phyloP scores from a whole-genome alignment of 2,888 invertebrate genomes.

The Sinotaia quadrata region DNA sequence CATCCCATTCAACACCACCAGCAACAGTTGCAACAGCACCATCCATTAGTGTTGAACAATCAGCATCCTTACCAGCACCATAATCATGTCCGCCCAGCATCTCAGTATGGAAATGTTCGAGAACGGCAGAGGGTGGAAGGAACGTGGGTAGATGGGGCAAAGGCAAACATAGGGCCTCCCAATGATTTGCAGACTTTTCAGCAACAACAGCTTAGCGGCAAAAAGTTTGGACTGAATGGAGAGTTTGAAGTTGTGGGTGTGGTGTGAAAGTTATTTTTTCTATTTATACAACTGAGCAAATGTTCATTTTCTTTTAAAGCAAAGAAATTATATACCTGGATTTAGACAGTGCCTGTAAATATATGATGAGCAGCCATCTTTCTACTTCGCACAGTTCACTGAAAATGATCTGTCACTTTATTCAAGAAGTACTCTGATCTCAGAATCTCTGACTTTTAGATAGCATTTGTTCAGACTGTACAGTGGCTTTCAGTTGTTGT shows the following conservation, averaged over 20 bases:
- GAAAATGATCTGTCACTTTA: too few species aligned
- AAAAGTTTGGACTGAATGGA: conserved; percentile 55
- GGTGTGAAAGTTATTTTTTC: too few species aligned
- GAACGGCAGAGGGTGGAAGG: conserved; percentile 31
- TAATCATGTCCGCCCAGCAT: conserved; percentile 3
- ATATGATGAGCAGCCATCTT: too few species aligned
- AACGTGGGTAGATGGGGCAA: conserved; percentile 13
- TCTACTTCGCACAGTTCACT: too few species aligned
- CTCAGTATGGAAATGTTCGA: background rate
- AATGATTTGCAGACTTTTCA: conserved; percentile 40
- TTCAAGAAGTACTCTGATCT: too few species aligned
- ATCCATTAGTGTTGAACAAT: conserved; percentile 41
- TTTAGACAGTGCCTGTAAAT: too few species aligned
- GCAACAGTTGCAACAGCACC: conserved; percentile 13
- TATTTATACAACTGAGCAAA: too few species aligned
- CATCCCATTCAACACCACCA: conserved; percentile 10
- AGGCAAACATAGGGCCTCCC: background rate
- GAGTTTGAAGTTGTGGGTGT: conserved; percentile 64
- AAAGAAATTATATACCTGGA: too few species aligned
- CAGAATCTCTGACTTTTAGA: too few species aligned
- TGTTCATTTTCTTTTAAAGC: too few species aligned
- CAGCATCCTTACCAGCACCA: conserved; percentile 35
- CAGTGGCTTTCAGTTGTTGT: too few species aligned
- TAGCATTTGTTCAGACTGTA: too few species aligned
- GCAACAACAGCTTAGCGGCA: conserved; percentile 44